These are phyloP conservation scores for Strix uralensis DNA, from an alignment of 2,113 vertebrate genomes.

Conservation along the genomic window DNA sequence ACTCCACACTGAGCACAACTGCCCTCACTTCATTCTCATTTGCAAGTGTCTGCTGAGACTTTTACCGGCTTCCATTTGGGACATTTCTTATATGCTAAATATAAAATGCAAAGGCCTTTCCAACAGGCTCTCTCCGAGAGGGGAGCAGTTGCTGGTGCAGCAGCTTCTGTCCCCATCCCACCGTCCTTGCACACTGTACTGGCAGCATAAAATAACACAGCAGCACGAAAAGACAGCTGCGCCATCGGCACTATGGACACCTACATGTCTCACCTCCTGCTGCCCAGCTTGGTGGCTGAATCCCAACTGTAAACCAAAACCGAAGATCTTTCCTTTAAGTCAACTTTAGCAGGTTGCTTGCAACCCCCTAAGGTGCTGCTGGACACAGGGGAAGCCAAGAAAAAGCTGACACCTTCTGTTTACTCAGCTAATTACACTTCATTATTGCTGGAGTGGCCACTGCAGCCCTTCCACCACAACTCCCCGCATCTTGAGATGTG, in stretches of 20 bases:
- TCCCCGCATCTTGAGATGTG: rapidly evolving
- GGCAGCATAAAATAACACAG: not conserved
- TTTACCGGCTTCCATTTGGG: not conserved
- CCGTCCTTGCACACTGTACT: rapidly evolving
- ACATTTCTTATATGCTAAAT: not conserved
- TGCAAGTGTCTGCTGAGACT: not conserved
- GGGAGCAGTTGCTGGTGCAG: not conserved
- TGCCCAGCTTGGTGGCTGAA: not conserved
- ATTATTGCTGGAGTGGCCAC: not conserved
- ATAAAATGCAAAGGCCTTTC: not conserved
- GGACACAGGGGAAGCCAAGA: slow-evolving; percentile 29
- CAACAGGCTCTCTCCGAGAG: not conserved
- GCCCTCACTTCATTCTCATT: rapidly evolving
- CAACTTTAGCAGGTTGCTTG: not conserved
- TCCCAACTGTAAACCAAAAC: not conserved
- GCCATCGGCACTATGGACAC: rapidly evolving
- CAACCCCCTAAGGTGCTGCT: not conserved
- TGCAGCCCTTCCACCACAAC: not conserved
- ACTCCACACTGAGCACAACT: rapidly evolving
- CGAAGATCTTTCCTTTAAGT: not conserved
- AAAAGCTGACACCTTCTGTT: slow-evolving; percentile 70
- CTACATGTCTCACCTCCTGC: not conserved
- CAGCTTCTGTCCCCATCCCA: not conserved
- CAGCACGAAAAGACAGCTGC: not conserved
- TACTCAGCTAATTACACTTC: slow-evolving; percentile 51